Conservation (phyloP, 2,888 invertebrate genomes). For the Zhengitettix transpicula region DNA sequence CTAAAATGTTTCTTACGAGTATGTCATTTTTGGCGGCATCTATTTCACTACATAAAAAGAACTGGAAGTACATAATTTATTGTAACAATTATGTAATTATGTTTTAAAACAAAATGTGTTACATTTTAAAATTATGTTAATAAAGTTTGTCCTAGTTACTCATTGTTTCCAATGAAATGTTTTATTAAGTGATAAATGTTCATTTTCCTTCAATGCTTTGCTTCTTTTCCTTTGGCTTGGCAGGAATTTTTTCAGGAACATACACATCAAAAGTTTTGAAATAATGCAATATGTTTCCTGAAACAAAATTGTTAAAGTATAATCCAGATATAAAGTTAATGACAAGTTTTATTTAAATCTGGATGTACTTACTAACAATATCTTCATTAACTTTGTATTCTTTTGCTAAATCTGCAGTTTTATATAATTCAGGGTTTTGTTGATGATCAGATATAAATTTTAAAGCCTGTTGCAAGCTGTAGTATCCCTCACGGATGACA, state of each 20-base stretch:
- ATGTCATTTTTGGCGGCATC: too few species aligned
- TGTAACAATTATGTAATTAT: too few species aligned
- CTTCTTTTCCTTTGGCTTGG: too few species aligned
- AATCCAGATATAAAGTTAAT: not conserved
- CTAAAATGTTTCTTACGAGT: too few species aligned
- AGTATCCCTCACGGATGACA: conserved; percentile 40
- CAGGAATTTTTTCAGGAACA: conserved; percentile 11
- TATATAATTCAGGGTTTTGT: conserved; percentile 38
- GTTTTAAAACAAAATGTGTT: too few species aligned
- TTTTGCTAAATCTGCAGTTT: conserved; percentile 40
- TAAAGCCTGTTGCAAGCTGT: conserved; percentile 44
- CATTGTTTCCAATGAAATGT: too few species aligned
- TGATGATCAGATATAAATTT: conserved; percentile 49
- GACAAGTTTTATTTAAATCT: not conserved
- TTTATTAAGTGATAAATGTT: too few species aligned
- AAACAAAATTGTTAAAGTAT: conserved; percentile 1
- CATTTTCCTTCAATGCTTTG: too few species aligned
- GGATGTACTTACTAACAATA: not conserved
- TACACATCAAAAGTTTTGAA: conserved; percentile 20
- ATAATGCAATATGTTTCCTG: conserved; percentile 19
- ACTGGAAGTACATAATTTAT: too few species aligned
- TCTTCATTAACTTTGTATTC: conserved; percentile 49
- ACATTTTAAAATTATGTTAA: too few species aligned
- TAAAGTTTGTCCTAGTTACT: too few species aligned
- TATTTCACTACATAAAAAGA: too few species aligned